Conservation (phyloP, 2,797 vertebrate genomes). For the Euphonia xanthogaster region DNA sequence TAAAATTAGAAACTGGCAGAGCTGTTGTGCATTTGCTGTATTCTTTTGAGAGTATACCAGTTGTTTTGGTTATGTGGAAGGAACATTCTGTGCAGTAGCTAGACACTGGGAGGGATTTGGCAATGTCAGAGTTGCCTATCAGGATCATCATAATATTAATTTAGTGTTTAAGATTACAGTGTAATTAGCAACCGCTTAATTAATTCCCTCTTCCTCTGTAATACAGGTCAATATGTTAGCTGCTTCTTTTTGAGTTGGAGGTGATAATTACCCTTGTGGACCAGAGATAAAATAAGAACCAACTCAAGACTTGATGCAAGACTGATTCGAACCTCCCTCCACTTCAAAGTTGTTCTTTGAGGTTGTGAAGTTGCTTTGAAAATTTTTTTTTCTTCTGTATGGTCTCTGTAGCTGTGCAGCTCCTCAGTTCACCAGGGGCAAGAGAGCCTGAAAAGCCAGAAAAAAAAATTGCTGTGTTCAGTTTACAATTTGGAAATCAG, state of each 20-base stretch:
- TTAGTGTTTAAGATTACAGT: constrained; percentile 56
- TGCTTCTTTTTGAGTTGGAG: constrained; percentile 51
- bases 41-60: background rate
- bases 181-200: constrained; percentile 51
- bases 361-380: constrained; percentile 18
- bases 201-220: constrained; percentile 50
- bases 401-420: background rate
- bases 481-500: background rate
- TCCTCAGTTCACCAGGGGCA: background rate
- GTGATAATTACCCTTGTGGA: constrained; percentile 45
- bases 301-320: constrained; percentile 19
- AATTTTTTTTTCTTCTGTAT: background rate
- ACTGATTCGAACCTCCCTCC: constrained; percentile 6
- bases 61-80: background rate
- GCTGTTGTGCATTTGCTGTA: background rate
- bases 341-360: constrained; percentile 38
- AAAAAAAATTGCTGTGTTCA: background rate
- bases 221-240: constrained; percentile 53
- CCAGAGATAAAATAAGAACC: constrained; percentile 43
- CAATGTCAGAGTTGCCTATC: constrained; percentile 57
- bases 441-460: background rate
- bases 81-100: background rate
- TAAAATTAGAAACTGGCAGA: background rate
- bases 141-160: constrained; percentile 60
- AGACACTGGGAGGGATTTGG: constrained; percentile 26